Conservation (phyloP, 2,888 invertebrate species). For the Cerceris ruficornis region DNA sequence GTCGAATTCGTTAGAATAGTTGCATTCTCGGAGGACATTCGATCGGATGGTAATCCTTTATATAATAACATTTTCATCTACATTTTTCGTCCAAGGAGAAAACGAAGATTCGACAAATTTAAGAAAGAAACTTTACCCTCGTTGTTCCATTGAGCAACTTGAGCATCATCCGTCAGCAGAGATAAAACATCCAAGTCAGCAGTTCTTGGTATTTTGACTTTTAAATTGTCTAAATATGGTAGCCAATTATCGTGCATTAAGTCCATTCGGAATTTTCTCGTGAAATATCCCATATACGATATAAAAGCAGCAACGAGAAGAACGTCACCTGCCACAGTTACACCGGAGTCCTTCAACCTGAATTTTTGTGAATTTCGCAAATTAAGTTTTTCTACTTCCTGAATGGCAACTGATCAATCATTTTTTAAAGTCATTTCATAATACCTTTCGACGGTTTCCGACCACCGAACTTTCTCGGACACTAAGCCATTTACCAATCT, state of each 20-base stretch:
- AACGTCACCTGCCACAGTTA: conserved; percentile 94
- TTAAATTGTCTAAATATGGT: conserved; percentile 88
- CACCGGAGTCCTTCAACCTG: conserved; percentile 87
- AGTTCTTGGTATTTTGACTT: conserved; percentile 90
- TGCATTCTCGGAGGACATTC: conserved; percentile 97
- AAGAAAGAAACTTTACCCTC: conserved; percentile 84
- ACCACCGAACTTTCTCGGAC: conserved; percentile 95
- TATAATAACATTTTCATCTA: conserved; percentile 1
- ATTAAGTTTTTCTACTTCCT: too few species aligned
- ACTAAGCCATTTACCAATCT: conserved; percentile 95
- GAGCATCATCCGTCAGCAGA: conserved; percentile 96
- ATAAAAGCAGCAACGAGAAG: conserved; percentile 95
- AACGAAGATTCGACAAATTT: neutral
- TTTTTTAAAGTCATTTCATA: too few species aligned
- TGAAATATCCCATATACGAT: conserved; percentile 97
- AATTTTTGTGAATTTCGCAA: conserved; percentile 51
- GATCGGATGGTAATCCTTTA: conserved; percentile 91
- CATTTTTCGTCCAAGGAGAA: too few species aligned
- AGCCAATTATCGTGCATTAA: conserved; percentile 91
- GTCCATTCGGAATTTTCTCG: conserved; percentile 90
- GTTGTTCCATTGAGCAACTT: conserved; percentile 97
- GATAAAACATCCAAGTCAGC: conserved; percentile 90
- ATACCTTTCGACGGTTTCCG: conserved; percentile 84
- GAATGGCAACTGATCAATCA: too few species aligned
- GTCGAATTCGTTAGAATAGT: conserved; percentile 94